A percentile compares a stretch with the other conserved stretches of the same genome.
Evolutionary conservation across 2,113 vertebrate genomes (phyloP).

Genomic region (Ciconia boyciana): DNA sequence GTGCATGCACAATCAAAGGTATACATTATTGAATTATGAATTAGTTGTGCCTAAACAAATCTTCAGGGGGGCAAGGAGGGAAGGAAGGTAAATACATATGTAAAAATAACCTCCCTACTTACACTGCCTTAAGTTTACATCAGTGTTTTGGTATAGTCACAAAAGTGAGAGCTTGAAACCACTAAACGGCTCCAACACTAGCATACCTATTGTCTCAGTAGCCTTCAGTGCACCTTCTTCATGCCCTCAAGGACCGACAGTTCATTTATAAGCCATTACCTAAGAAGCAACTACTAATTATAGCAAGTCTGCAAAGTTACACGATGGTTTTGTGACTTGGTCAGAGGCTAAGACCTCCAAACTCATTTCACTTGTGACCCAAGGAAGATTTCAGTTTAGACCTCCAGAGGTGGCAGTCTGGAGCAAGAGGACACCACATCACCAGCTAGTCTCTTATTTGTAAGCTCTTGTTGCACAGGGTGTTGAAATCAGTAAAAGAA

Average conservation of each 20-base stretch:
- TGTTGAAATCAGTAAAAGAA: not conserved
- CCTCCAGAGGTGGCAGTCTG: slow-evolving; percentile 18
- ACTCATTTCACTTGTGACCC: slow-evolving; percentile 29
- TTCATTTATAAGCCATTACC: not conserved
- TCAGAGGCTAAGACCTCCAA: slow-evolving; percentile 26
- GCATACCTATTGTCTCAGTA: not conserved
- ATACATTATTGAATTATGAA: not conserved
- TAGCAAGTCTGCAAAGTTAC: not conserved
- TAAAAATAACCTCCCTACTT: not conserved
- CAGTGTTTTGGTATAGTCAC: not conserved
- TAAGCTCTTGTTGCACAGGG: slow-evolving; percentile 7
- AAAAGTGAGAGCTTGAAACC: not conserved
- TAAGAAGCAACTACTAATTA: slow-evolving; percentile 1
- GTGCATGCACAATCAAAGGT: not conserved
- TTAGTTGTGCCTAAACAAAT: slow-evolving; percentile 13
- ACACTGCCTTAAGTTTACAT: not conserved
- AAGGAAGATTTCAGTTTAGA: not conserved
- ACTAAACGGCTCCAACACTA: not conserved
- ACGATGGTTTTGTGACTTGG: not conserved
- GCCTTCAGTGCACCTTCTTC: not conserved
- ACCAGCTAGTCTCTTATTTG: not conserved
- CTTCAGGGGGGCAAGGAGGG: not conserved
- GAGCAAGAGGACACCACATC: not conserved
- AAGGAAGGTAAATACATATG: not conserved
- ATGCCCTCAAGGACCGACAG: not conserved